A percentile compares a stretch with the other conserved stretches of the same genome.
Conservation (phyloP, 1,140 invertebrate genomes). For the Eufriesea mexicana region DNA sequence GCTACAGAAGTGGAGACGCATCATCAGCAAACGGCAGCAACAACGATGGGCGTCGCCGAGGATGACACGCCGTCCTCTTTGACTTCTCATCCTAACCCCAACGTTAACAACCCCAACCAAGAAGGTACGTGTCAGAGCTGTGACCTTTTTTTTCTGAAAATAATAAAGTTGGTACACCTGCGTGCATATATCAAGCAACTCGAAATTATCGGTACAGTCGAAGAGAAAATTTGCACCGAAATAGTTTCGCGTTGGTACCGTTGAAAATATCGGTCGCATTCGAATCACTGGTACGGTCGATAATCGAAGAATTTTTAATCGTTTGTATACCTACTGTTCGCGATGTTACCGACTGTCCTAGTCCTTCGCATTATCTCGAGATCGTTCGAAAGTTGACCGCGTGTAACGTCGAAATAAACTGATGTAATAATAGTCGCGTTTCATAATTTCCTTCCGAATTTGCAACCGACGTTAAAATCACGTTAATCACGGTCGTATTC, state of each 20-base stretch:
- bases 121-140: slow-evolving; percentile 71
- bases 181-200: not conserved
- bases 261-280: too few relatives aligned
- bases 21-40: slow-evolving; percentile 78
- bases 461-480: slow-evolving; percentile 12
- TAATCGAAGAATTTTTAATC: too few relatives aligned
- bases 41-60: slow-evolving; percentile 79
- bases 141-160: not conserved
- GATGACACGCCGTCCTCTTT: slow-evolving; percentile 79
- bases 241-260: not conserved
- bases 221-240: not conserved
- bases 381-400: not conserved
- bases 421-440: not conserved
- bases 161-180: too few relatives aligned
- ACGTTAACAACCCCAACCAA: slow-evolving; percentile 76
- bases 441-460: not conserved
- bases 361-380: not conserved
- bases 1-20: slow-evolving; percentile 78
- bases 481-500: not conserved
- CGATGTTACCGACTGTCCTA: too few relatives aligned
- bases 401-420: not conserved
- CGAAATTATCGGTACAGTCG: too few relatives aligned
- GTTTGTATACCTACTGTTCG: too few relatives aligned
- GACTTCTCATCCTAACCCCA: slow-evolving; percentile 78
- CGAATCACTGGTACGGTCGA: too few relatives aligned